Conservation (phyloP, 2,888 invertebrate genomes). For the Rhogogaster chlorosoma region DNA sequence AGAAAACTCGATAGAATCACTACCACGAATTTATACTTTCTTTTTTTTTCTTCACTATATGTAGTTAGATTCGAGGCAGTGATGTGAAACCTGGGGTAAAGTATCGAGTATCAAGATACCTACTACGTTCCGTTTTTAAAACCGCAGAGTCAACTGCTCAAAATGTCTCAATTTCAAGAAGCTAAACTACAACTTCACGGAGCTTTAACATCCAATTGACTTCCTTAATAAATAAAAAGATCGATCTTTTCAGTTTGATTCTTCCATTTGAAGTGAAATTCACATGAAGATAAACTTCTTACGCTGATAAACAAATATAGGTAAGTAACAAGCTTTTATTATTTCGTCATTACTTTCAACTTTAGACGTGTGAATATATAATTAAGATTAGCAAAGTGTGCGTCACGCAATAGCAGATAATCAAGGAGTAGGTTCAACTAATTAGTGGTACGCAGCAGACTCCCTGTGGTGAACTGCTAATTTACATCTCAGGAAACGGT, state of each 20-base stretch:
- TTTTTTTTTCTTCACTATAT: neutral
- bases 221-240: neutral
- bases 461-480: slow-evolving; percentile 57
- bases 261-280: neutral
- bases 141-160: slow-evolving; percentile 11
- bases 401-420: slow-evolving; percentile 47
- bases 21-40: neutral
- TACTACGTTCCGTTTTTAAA: neutral
- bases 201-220: neutral
- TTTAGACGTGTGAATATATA: slow-evolving; percentile 16
- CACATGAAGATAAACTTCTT: neutral
- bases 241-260: neutral
- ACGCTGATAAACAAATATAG: neutral
- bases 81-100: neutral
- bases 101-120: slow-evolving; percentile 18
- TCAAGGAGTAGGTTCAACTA: slow-evolving; percentile 38
- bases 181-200: slow-evolving; percentile 4
- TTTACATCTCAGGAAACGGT: slow-evolving; percentile 63
- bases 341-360: slow-evolving; percentile 18
- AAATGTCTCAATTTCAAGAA: slow-evolving; percentile 1
- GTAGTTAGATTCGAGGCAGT: neutral
- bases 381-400: slow-evolving; percentile 35
- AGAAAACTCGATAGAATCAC: neutral
- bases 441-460: slow-evolving; percentile 27
- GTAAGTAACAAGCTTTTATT: neutral